A percentile compares a stretch with the other conserved stretches of the same genome.
phyloP scores from a whole-genome alignment of 2,113 vertebrate genomes.

The Lanius ludovicianus region DNA sequence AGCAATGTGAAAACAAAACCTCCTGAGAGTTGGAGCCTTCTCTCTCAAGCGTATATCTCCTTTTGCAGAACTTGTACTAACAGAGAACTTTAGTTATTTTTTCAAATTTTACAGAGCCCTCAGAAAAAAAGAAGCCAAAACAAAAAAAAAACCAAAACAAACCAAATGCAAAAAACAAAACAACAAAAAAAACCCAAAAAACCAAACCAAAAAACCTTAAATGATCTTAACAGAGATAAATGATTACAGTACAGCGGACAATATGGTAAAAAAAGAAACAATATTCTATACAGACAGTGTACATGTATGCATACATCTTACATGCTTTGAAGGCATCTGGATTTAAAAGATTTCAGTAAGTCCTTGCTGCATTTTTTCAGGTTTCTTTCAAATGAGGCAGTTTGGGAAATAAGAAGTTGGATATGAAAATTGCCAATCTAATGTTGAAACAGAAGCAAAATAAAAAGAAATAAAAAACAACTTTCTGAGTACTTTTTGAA shows the following conservation, averaged over 20 bases:
- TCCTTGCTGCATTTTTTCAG: background rate
- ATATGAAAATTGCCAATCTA: background rate
- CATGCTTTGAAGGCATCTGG: background rate
- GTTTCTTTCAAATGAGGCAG: background rate
- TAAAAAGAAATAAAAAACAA: background rate
- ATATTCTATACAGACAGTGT: background rate
- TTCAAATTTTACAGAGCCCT: background rate
- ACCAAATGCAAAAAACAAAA: background rate
- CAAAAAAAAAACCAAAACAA: background rate
- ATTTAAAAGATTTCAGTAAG: background rate
- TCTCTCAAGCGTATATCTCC: background rate
- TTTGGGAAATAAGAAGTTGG: background rate
- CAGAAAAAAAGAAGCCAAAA: background rate
- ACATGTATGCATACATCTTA: fast-evolving
- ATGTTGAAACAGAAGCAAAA: background rate
- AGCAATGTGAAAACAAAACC: background rate
- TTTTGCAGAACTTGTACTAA: background rate
- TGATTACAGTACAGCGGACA: background rate
- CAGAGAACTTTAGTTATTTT: background rate
- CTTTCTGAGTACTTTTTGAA: background rate
- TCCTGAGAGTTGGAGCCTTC: background rate
- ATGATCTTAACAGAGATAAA: background rate
- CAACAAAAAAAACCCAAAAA: no score
- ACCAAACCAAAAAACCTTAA: background rate
- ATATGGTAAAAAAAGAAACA: background rate